These are phyloP conservation scores for Drosophila sp. DNA, from an alignment of 1,140 invertebrate genomes.

Conservation along the genomic window DNA sequence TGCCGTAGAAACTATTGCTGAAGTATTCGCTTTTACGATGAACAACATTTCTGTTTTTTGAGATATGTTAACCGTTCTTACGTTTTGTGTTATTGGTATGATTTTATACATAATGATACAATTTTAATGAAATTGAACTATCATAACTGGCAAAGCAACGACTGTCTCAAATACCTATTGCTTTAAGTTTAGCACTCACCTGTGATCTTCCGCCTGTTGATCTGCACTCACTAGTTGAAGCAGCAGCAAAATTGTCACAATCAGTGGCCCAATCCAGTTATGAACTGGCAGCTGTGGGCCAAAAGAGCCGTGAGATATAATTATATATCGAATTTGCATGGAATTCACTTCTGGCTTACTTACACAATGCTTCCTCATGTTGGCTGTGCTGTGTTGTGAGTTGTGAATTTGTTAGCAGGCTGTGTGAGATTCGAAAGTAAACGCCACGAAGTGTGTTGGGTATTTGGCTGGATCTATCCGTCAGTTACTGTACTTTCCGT, in stretches of 20 bases:
- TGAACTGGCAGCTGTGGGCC: conserved; percentile 36
- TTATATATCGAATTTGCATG: conserved; percentile 42
- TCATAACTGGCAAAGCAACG: too few relatives aligned
- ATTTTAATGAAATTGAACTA: too few relatives aligned
- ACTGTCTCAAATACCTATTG: not conserved
- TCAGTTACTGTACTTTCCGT: conserved; percentile 22
- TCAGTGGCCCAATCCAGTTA: conserved; percentile 48
- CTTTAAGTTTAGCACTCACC: conserved; percentile 39
- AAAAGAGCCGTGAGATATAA: conserved; percentile 3
- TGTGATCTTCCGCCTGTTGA: conserved; percentile 65
- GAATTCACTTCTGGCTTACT: conserved; percentile 53
- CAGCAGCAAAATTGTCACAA: conserved; percentile 44
- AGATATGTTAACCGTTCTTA: too few relatives aligned
- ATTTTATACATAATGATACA: too few relatives aligned
- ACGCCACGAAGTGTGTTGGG: conserved; percentile 35
- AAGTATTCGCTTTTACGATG: too few relatives aligned
- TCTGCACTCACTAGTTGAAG: conserved; percentile 42
- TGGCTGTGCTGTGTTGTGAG: too few relatives aligned
- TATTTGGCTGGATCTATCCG: conserved; percentile 21
- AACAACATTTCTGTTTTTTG: too few relatives aligned
- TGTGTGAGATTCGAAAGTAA: conserved; percentile 12
- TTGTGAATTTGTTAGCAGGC: not conserved
- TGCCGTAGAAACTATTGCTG: too few relatives aligned
- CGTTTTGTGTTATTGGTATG: too few relatives aligned
- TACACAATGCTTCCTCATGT: conserved; percentile 78